Percentiles rank a stretch among this genome's conserved stretches.
Evolutionary conservation across 2,113 vertebrate species (phyloP).

Genomic region (Nesogale talazaci): DNA sequence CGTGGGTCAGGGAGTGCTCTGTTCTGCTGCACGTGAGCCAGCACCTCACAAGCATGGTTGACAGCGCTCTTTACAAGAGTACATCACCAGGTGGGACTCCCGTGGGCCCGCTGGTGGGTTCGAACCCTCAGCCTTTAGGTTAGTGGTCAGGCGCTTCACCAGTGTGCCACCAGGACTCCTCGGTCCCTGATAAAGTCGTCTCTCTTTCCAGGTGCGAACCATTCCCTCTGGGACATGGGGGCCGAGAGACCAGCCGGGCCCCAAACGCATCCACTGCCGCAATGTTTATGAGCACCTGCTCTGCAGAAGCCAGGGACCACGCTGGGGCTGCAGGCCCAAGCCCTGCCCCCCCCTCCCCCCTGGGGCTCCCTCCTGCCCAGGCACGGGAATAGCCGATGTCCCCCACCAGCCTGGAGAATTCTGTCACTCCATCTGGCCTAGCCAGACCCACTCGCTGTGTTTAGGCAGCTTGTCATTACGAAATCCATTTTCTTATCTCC

Average conservation of each 20-base stretch:
- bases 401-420: neutral
- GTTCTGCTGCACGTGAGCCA: too few relatives aligned
- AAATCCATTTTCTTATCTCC: slow-evolving; percentile 79
- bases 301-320: neutral
- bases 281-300: accelerated
- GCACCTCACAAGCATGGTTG: too few relatives aligned
- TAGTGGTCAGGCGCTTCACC: neutral
- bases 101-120: neutral
- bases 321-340: too few relatives aligned
- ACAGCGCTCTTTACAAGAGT: neutral
- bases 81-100: neutral
- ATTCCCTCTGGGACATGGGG: neutral
- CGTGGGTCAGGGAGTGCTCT: too few relatives aligned
- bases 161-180: neutral
- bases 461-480: slow-evolving; percentile 70
- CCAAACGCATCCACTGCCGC: neutral
- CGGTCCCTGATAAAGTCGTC: neutral
- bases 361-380: neutral
- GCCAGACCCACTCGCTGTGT: neutral
- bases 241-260: neutral
- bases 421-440: slow-evolving; percentile 7
- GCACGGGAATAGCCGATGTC: neutral
- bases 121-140: neutral
- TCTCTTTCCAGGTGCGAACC: neutral
- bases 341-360: too few relatives aligned